Evolutionary conservation across 2,888 invertebrate species (phyloP).

Genomic region (Sipha maydis): DNA sequence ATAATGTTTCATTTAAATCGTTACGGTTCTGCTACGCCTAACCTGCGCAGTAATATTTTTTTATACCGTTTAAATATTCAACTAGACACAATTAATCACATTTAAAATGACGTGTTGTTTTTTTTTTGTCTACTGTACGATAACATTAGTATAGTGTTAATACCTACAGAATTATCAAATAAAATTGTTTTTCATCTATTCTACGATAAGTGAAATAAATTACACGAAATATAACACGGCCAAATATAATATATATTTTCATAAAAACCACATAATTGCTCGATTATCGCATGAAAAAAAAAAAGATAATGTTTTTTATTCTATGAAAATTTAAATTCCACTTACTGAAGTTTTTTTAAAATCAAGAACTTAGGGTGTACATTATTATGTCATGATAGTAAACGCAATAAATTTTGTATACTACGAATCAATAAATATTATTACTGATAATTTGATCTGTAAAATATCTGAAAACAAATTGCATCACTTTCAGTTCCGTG

Average conservation of each 20-base stretch:
- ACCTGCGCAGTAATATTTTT: neutral
- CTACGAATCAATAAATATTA: too few relatives aligned
- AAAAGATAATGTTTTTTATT: neutral
- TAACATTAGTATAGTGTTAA: neutral
- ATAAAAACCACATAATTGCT: slow-evolving; percentile 17
- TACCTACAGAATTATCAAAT: slow-evolving; percentile 22
- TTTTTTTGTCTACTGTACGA: neutral
- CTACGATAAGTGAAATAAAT: slow-evolving; percentile 39
- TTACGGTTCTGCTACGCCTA: neutral
- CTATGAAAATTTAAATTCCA: slow-evolving; percentile 1
- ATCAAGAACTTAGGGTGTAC: neutral
- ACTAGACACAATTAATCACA: slow-evolving; percentile 26
- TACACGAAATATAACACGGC: slow-evolving; percentile 4
- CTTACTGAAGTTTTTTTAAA: slow-evolving; percentile 8
- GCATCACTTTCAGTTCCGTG: too few relatives aligned
- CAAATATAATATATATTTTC: neutral
- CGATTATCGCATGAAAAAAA: neutral
- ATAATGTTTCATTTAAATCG: neutral
- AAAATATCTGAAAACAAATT: too few relatives aligned
- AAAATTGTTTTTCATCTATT: slow-evolving; percentile 37
- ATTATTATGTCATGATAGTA: neutral
- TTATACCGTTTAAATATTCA: neutral
- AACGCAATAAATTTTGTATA: too few relatives aligned
- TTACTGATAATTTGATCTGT: too few relatives aligned
- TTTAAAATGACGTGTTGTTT: slow-evolving; percentile 27